phyloP scores from a whole-genome alignment of 2,888 invertebrate genomes.

The Aphrophora alni region DNA sequence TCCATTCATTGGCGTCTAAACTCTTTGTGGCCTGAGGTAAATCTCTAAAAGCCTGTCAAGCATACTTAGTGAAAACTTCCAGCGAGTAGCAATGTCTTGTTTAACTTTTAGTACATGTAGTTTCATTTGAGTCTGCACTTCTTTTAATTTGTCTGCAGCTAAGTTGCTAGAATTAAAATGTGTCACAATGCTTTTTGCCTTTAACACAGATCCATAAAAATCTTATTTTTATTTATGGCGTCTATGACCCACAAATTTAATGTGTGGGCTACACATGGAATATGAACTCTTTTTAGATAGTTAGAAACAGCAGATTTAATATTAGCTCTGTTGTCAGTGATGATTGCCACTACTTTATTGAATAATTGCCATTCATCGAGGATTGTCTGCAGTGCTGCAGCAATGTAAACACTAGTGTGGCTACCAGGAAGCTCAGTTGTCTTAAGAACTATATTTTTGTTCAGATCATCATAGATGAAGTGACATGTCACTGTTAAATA shows the following conservation, averaged over 20 bases:
- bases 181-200: neutral
- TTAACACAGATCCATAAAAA: too few species aligned
- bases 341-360: constrained; percentile 50
- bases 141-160: constrained; percentile 24
- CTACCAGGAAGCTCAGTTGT: constrained; percentile 46
- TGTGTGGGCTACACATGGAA: constrained; percentile 52
- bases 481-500: constrained; percentile 48
- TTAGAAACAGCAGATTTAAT: constrained; percentile 48
- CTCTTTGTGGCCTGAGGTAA: constrained; percentile 13
- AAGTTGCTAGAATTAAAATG: constrained; percentile 27
- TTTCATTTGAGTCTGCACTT: too few species aligned
- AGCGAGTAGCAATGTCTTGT: constrained; percentile 14
- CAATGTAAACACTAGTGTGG: constrained; percentile 46
- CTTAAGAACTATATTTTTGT: constrained; percentile 42
- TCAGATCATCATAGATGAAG: constrained; percentile 48
- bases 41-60: constrained; percentile 31
- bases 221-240: too few species aligned
- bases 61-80: neutral
- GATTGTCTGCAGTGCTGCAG: constrained; percentile 40
- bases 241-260: constrained; percentile 40
- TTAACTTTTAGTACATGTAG: neutral
- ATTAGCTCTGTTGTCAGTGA: constrained; percentile 52
- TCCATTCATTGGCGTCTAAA: constrained; percentile 12
- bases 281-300: constrained; percentile 48
- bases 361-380: constrained; percentile 49